A percentile compares a stretch with the other conserved stretches of the same genome.
Evolutionary conservation across 1,140 invertebrate species (phyloP).

Genomic region (Papilio dardanus): DNA sequence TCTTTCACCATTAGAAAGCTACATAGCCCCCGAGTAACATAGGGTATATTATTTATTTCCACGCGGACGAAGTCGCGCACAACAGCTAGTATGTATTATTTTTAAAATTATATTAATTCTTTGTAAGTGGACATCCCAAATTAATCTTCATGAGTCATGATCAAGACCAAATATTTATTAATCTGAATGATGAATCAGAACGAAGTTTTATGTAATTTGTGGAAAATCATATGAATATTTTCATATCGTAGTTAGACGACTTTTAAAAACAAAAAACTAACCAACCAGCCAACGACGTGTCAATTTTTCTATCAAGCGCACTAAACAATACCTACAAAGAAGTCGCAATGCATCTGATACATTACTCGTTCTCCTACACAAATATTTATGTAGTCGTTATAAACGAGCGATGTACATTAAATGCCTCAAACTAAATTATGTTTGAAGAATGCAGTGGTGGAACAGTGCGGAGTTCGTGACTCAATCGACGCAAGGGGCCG

Average conservation of each 20-base stretch:
- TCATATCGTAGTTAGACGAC: constrained; percentile 15
- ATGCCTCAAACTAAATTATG: constrained; percentile 53
- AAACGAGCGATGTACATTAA: constrained; percentile 52
- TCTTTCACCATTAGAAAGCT: too few relatives aligned
- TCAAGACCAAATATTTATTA: background rate
- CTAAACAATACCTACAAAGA: constrained; percentile 21
- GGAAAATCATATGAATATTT: constrained; percentile 37
- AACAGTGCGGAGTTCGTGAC: constrained; percentile 65
- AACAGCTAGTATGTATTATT: too few relatives aligned
- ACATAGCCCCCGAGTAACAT: too few relatives aligned
- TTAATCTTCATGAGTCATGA: background rate
- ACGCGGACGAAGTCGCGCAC: too few relatives aligned
- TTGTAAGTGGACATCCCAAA: background rate
- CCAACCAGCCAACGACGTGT: constrained; percentile 26
- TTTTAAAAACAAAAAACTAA: constrained; percentile 28
- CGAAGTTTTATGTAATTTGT: constrained; percentile 4
- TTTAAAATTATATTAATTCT: background rate
- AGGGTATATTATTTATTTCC: too few relatives aligned
- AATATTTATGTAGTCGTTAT: constrained; percentile 10
- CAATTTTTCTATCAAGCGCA: constrained; percentile 3
- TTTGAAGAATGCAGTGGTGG: constrained; percentile 56
- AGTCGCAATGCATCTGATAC: constrained; percentile 32
- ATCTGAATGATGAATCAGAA: background rate
- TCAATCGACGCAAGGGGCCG: constrained; percentile 69
- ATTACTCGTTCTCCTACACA: constrained; percentile 38